phyloP scores from a whole-genome alignment of 1,140 invertebrate species.

The Nephila pilipes region DNA sequence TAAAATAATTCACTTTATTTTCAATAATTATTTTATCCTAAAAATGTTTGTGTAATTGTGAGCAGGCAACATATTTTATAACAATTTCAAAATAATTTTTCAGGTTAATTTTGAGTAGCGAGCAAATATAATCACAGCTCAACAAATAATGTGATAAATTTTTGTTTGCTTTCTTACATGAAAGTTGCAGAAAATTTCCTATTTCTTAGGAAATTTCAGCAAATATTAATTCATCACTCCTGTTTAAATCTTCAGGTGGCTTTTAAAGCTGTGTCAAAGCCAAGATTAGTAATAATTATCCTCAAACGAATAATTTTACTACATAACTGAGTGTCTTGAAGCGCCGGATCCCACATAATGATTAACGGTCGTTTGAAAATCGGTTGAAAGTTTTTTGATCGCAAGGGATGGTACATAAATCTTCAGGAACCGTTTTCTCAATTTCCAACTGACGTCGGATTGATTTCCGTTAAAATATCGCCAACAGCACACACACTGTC shows the following conservation, averaged over 20 bases:
- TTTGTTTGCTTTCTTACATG: too few relatives aligned
- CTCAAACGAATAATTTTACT: not conserved
- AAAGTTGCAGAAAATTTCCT: not conserved
- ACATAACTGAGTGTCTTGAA: not conserved
- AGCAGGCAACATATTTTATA: too few relatives aligned
- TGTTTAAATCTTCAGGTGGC: not conserved
- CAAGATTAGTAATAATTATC: not conserved
- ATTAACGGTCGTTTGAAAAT: constrained; percentile 59
- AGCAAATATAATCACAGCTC: too few relatives aligned
- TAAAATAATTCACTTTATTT: too few relatives aligned
- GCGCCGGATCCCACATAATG: constrained; percentile 12
- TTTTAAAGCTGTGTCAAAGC: not conserved
- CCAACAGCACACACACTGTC: constrained; percentile 75
- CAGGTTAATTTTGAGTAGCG: too few relatives aligned
- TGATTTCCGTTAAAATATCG: constrained; percentile 76
- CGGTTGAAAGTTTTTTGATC: constrained; percentile 71
- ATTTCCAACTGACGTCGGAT: constrained; percentile 73
- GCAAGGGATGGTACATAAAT: constrained; percentile 70
- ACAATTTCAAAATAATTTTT: too few relatives aligned
- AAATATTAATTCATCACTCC: not conserved
- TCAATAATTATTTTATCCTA: too few relatives aligned
- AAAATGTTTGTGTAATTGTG: too few relatives aligned
- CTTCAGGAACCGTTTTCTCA: constrained; percentile 71
- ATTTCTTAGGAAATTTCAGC: not conserved
- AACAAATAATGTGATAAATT: too few relatives aligned